Evolutionary conservation across 2,113 vertebrate genomes (phyloP), one percentile per base, ranked within the genome.

Genomic region (Fulmarus glacialis): DNA sequence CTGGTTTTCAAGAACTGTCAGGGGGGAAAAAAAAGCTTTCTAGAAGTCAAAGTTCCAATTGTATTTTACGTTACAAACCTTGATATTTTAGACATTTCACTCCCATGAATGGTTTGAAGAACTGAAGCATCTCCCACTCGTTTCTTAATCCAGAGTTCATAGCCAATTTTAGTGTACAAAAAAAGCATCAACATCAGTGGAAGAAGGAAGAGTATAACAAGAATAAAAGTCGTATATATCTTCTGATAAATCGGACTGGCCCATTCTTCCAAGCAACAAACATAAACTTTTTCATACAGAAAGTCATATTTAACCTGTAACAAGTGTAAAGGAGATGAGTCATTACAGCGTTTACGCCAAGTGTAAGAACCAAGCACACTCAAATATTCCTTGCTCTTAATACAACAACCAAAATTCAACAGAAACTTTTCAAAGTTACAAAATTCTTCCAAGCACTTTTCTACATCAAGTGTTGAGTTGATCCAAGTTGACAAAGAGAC

Each of bases 211-310:
- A 98, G 97, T 79, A 97, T 96, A 43, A 98, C 88, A 18, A 98
- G 97, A 81, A 98, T 98, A 75, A 98, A 98, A 23, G 98, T 98
- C 0, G 98, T 95, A 45, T 98, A 98, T 82, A 96, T 92, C 87
- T 97, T 98, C 96, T 97, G 98, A 82, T 98, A 98, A 72, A 68
- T 23, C 0, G 97, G 97, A 60, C 98, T 98, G 73, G 94, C 27
- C 98, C 98, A 98, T 85, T 98, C 97, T 84, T 98, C 98, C 88
- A 98, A 89, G 92, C 98, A 98, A 95, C 97, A 98, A 63, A 98
- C 30, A 9, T 98, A 97, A 3, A 97, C 95, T 62, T 98, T 98
- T 48, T 98, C 98, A 90, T 98, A 98, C 0, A 98, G 86, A 83
- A 98, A 98, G 75, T 98, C 98, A 30, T 98, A 98, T 94, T 98